Evolutionary conservation across 1,140 invertebrate genomes (phyloP).

Genomic region (Hyphantria cunea): DNA sequence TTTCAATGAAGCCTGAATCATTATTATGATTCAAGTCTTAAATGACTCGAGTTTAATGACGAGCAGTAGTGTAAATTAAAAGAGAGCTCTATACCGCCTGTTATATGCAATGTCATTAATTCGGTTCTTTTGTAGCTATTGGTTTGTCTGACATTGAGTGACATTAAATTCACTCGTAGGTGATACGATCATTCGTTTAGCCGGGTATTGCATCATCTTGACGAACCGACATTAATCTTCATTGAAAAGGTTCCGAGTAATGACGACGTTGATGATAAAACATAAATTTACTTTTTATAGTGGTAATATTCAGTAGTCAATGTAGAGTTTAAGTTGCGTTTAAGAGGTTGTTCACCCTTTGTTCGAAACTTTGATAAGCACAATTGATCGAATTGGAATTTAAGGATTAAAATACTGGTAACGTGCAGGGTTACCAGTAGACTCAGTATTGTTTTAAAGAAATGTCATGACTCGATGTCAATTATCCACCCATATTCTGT

Average conservation of each 20-base stretch:
- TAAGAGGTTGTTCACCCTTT: constrained; percentile 10
- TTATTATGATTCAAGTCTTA: constrained; percentile 27
- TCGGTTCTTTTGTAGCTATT: not conserved
- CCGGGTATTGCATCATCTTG: constrained; percentile 18
- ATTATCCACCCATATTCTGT: no score
- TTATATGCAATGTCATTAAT: not conserved
- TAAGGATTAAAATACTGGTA: no score
- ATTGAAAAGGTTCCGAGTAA: not conserved
- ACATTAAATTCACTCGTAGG: constrained; percentile 3
- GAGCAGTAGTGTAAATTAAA: no score
- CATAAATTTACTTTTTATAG: no score
- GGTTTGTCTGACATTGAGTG: constrained; percentile 8
- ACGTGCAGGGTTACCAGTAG: not conserved
- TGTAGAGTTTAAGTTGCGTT: constrained; percentile 7
- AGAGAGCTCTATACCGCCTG: no score
- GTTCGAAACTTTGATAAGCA: not conserved
- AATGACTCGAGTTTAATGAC: constrained; percentile 2
- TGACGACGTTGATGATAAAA: no score
- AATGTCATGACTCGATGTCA: no score
- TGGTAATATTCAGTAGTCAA: not conserved
- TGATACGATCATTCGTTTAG: constrained; percentile 1
- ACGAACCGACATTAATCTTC: constrained; percentile 12
- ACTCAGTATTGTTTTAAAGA: no score
- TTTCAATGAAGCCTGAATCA: constrained; percentile 27
- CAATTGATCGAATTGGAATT: constrained; percentile 1